phyloP scores from a whole-genome alignment of 2,888 invertebrate species.

The Amblyjoppa proteus region DNA sequence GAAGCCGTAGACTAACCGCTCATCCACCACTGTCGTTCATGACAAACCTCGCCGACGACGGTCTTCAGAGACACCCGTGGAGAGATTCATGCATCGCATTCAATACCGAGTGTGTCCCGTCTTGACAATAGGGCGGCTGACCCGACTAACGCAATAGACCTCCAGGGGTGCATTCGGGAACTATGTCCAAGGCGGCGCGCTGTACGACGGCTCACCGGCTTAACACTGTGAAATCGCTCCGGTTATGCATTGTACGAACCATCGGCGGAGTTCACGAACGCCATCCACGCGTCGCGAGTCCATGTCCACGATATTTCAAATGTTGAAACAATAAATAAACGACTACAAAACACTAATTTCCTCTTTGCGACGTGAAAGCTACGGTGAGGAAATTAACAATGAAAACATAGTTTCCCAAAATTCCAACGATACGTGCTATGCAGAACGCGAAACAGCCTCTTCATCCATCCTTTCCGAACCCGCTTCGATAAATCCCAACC shows the following conservation, averaged over 20 bases:
- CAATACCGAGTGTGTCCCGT: background rate
- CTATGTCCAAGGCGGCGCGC: slow-evolving; percentile 26
- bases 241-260: background rate
- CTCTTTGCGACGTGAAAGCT: too few relatives aligned
- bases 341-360: background rate
- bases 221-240: background rate
- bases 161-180: slow-evolving; percentile 21
- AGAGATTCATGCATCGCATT: slow-evolving; percentile 15
- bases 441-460: background rate
- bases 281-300: background rate
- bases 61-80: slow-evolving; percentile 3
- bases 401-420: background rate
- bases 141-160: slow-evolving; percentile 22
- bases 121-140: background rate
- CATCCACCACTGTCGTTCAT: background rate
- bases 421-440: background rate
- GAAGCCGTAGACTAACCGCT: too few relatives aligned
- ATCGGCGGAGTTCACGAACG: background rate
- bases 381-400: too few relatives aligned
- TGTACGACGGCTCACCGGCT: background rate
- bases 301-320: background rate
- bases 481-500: background rate
- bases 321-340: background rate
- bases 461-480: background rate
- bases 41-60: background rate